These are phyloP conservation scores for Oxytorus armatus DNA, from an alignment of 2,888 invertebrate genomes.

Conservation along the genomic window DNA sequence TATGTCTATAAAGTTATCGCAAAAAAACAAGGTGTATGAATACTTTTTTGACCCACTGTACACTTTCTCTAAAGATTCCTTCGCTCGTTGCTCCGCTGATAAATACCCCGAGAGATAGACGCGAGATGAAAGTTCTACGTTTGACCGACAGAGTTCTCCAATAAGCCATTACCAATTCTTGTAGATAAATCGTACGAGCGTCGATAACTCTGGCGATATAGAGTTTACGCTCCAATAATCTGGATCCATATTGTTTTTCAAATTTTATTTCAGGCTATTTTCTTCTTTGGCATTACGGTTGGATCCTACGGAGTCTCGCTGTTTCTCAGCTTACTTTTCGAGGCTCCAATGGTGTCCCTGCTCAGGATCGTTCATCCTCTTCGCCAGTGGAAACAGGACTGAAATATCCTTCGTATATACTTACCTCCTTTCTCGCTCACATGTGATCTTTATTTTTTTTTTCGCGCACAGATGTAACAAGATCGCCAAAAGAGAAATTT, in stretches of 20 bases:
- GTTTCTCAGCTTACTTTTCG: conserved; percentile 86
- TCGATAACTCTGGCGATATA: conserved; percentile 22
- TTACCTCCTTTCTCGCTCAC: not conserved
- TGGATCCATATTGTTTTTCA: not conserved
- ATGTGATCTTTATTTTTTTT: not conserved
- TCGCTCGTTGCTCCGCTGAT: not conserved
- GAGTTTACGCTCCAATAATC: not conserved
- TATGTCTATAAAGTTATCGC: too few species aligned
- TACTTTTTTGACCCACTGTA: too few species aligned
- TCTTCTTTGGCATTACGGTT: conserved; percentile 85
- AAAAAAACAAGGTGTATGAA: too few species aligned
- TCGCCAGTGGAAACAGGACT: conserved; percentile 73
- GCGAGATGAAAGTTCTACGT: conserved; percentile 13
- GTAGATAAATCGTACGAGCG: too few species aligned
- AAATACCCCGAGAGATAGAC: conserved; percentile 2
- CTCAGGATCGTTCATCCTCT: conserved; percentile 85
- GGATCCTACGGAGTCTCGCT: conserved; percentile 84
- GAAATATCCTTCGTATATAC: conserved; percentile 4
- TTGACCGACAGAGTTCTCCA: not conserved
- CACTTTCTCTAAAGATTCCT: not conserved
- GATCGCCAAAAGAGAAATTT: too few species aligned
- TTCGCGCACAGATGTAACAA: not conserved
- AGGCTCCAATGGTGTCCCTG: conserved; percentile 87
- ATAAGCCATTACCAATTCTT: not conserved
- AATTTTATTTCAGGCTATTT: conserved; percentile 83